Conservation (phyloP, 2,113 vertebrate genomes). For the Ptyas mucosa region DNA sequence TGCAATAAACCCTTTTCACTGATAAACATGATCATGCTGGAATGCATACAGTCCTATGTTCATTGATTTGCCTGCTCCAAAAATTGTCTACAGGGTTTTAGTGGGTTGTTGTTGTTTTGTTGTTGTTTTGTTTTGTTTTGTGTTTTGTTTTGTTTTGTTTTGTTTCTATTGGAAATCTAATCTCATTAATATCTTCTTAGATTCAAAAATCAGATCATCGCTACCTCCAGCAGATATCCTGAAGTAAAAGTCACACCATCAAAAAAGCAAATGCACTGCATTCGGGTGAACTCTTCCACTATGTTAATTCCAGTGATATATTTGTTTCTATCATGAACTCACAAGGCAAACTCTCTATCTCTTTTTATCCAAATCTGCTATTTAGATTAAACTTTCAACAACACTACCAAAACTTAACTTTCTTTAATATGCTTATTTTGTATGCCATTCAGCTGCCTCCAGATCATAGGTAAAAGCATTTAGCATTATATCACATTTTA, state of each 20-base stretch:
- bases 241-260: neutral
- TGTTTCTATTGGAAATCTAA: neutral
- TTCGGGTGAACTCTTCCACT: neutral
- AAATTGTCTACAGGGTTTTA: neutral
- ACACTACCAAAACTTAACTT: neutral
- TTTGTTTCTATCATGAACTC: neutral
- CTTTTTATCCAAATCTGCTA: neutral
- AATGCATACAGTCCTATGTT: neutral
- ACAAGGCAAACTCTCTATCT: neutral
- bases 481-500: neutral
- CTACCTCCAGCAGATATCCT: neutral
- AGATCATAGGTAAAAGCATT: neutral
- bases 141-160: too few species aligned
- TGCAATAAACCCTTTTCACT: neutral
- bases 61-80: neutral
- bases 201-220: neutral
- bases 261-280: neutral
- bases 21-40: neutral
- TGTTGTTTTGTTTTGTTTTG: too few species aligned
- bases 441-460: neutral
- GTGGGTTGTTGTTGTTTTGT: neutral
- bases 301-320: neutral
- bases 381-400: neutral
- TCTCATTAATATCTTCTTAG: neutral
- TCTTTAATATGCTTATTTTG: neutral